Evolutionary conservation across 2,888 invertebrate species (phyloP), one percentile per base, ranked within the genome.

Genomic region (Dorcus hopei): DNA sequence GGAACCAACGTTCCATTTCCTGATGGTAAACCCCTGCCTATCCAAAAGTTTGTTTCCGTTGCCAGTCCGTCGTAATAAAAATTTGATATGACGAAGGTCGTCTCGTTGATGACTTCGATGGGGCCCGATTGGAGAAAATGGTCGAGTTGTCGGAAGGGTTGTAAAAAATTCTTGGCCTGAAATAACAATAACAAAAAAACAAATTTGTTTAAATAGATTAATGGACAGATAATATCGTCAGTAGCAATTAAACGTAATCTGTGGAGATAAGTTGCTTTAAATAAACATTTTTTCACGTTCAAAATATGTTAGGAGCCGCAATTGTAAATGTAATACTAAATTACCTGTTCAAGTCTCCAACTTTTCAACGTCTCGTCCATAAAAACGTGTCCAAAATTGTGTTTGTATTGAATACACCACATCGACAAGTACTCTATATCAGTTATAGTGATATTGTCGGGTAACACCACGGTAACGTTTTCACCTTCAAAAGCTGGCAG

Each of bases 21-120:
- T 1, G 57, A 45, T 0, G 66, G 63, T 50, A 50, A 41, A 14
- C 69, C 67, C 26, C 51, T 62, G 42, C 69, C 69, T 6, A 63
- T 63, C 61, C 63, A 61, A 56, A 69, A 67, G 52, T 66, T 59
- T 3, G 66, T 65, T 41, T 67, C 66, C 9, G 66, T 63, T 3
- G 58, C 65, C 55, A 52, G 56, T 6, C 69, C 69, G 59, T 68
- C 65, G 56, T 65, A 67, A 51, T 66, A 58, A 5, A 69, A 58
- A 16, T 67, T 57, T 14, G 58, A 48, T 38, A 69, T 62, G 39
- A 57, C 57, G 33, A 69, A 56, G 3, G 62, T 65, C 7, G 52
- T 57, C 3, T 61, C 54, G 48, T 65, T 61, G 9, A 65, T 7
- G 19, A 67, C 62, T 48, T 55, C 52, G 3, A 69, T 63, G 8